phyloP scores from a whole-genome alignment of 2,113 vertebrate genomes.

The Burhinus bistriatus region DNA sequence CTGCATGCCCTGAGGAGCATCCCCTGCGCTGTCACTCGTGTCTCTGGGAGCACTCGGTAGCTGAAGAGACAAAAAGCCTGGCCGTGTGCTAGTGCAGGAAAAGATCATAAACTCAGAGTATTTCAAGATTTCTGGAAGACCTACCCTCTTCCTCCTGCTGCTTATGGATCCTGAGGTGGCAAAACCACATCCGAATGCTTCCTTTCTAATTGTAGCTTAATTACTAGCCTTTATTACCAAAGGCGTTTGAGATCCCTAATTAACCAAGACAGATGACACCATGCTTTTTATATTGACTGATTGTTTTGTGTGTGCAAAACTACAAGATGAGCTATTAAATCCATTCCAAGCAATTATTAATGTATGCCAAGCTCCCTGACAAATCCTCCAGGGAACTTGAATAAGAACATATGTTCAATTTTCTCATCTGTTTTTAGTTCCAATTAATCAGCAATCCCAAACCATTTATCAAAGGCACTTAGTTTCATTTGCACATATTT shows the following conservation, averaged over 20 bases:
- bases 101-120: neutral
- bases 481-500: neutral
- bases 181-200: conserved; percentile 10
- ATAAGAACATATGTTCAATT: conserved; percentile 35
- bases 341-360: neutral
- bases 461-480: neutral
- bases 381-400: conserved; percentile 18
- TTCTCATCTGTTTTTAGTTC: conserved; percentile 56
- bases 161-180: neutral
- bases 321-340: conserved; percentile 17
- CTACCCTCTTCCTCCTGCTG: neutral
- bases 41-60: neutral
- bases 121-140: neutral
- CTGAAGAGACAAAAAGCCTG: neutral
- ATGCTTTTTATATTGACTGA: conserved; percentile 26
- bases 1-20: rapidly evolving
- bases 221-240: conserved; percentile 1
- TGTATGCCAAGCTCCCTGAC: neutral
- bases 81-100: rapidly evolving
- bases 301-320: conserved; percentile 12
- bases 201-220: conserved; percentile 33
- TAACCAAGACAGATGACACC: neutral
- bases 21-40: rapidly evolving
- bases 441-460: conserved; percentile 26
- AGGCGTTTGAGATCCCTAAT: neutral